phyloP scores from a whole-genome alignment of 2,888 invertebrate genomes.

The Calliopum simillimum region DNA sequence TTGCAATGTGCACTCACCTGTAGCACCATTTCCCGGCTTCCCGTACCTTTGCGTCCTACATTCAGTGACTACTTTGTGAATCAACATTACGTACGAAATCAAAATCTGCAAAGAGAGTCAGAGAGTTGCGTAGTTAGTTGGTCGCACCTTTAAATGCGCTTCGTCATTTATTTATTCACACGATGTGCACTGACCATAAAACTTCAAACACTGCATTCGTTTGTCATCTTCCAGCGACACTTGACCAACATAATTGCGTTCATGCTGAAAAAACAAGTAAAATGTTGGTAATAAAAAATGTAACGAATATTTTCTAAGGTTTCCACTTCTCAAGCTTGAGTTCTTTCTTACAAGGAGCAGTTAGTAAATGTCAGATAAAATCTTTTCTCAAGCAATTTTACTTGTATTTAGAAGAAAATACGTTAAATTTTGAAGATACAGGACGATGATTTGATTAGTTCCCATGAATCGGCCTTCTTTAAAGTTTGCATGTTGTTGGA shows the following conservation, averaged over 20 bases:
- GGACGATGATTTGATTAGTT: not conserved
- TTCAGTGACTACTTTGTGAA: not conserved
- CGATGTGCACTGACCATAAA: conserved; percentile 41
- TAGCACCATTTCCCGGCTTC: not conserved
- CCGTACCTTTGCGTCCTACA: not conserved
- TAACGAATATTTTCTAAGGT: conserved; percentile 38
- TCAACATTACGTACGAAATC: conserved; percentile 19
- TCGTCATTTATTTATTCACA: conserved; percentile 40
- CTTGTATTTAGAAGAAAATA: conserved; percentile 17
- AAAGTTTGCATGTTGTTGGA: not conserved
- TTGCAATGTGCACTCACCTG: conserved; percentile 36
- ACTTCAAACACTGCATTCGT: conserved; percentile 2
- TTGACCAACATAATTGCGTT: conserved; percentile 16
- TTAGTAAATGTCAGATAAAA: conserved; percentile 19
- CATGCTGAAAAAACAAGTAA: not conserved
- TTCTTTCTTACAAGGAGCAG: not conserved
- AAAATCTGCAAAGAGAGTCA: conserved; percentile 4
- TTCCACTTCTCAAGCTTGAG: conserved; percentile 23
- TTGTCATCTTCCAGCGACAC: conserved; percentile 23
- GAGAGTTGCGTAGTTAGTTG: not conserved
- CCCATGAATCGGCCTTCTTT: conserved; percentile 3
- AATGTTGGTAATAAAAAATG: conserved; percentile 19
- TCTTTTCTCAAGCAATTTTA: conserved; percentile 38
- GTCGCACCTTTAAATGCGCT: conserved; percentile 36
- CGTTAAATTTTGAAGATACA: conserved; percentile 13